These are phyloP conservation scores for Mobula birostris DNA, from an alignment of 2,113 vertebrate species.

Conservation along the genomic window DNA sequence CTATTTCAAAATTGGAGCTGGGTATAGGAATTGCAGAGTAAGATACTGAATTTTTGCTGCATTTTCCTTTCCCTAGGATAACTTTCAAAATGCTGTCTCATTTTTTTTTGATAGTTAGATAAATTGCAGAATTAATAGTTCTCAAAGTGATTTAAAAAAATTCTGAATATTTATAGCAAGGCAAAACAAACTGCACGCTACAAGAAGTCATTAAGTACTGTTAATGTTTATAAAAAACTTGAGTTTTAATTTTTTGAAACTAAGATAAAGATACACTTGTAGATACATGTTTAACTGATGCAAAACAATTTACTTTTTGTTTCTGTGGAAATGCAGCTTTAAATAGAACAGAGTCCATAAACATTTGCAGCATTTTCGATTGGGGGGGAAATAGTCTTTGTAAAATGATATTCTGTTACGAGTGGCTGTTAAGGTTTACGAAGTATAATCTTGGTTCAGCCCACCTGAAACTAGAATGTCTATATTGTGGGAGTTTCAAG, in stretches of 20 bases:
- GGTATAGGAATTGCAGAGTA: not conserved
- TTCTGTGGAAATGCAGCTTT: conserved; percentile 20
- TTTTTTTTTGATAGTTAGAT: not conserved
- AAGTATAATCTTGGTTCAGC: not conserved
- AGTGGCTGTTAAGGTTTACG: not conserved
- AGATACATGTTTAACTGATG: not conserved
- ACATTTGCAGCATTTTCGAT: not conserved
- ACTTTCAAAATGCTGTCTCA: not conserved
- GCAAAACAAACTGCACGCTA: not conserved
- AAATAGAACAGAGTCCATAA: not conserved
- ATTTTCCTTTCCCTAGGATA: not conserved
- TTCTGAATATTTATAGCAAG: not conserved
- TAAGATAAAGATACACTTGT: not conserved
- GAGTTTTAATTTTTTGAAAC: conserved; percentile 1
- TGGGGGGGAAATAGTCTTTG: too few relatives aligned
- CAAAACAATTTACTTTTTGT: not conserved
- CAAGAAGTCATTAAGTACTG: not conserved
- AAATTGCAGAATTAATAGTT: not conserved
- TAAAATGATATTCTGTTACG: too few relatives aligned
- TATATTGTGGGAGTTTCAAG: not conserved
- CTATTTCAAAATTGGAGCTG: not conserved
- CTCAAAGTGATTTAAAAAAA: not conserved
- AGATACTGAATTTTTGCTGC: not conserved
- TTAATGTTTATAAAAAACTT: not conserved
- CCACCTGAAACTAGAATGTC: not conserved